Conservation (phyloP, 2,113 vertebrate genomes). For the Athene noctua region DNA sequence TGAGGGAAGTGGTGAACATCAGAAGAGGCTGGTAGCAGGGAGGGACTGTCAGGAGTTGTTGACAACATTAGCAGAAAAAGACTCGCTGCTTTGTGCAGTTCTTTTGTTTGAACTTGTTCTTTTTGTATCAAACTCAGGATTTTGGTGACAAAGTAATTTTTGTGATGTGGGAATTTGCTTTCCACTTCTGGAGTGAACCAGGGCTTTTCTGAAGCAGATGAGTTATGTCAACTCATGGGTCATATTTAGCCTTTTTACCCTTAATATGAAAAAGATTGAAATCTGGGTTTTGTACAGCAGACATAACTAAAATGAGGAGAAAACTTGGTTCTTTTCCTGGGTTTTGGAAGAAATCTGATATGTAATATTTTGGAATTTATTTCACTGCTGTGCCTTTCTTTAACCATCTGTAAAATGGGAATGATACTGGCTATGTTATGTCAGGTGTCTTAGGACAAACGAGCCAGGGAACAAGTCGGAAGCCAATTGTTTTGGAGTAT, state of each 20-base stretch:
- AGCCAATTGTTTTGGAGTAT: background rate
- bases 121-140: slow-evolving; percentile 31
- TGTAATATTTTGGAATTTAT: slow-evolving; percentile 38
- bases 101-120: background rate
- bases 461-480: background rate
- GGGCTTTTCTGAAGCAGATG: slow-evolving; percentile 61
- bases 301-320: background rate
- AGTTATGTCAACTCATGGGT: slow-evolving; percentile 59
- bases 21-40: slow-evolving; percentile 53
- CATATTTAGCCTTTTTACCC: slow-evolving; percentile 64
- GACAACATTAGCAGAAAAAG: slow-evolving; percentile 37
- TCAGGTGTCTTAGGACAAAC: background rate
- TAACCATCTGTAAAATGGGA: slow-evolving; percentile 29
- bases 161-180: background rate
- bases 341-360: slow-evolving; percentile 34
- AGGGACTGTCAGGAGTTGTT: background rate
- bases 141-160: background rate
- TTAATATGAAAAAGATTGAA: slow-evolving; percentile 70
- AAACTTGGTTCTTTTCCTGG: slow-evolving; percentile 20
- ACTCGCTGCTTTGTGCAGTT: background rate
- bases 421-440: background rate
- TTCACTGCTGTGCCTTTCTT: background rate
- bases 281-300: background rate
- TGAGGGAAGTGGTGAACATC: slow-evolving; percentile 54
- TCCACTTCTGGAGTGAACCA: slow-evolving; percentile 31